phyloP scores from a whole-genome alignment of 1,140 invertebrate species.

The Heliothis subflexa region DNA sequence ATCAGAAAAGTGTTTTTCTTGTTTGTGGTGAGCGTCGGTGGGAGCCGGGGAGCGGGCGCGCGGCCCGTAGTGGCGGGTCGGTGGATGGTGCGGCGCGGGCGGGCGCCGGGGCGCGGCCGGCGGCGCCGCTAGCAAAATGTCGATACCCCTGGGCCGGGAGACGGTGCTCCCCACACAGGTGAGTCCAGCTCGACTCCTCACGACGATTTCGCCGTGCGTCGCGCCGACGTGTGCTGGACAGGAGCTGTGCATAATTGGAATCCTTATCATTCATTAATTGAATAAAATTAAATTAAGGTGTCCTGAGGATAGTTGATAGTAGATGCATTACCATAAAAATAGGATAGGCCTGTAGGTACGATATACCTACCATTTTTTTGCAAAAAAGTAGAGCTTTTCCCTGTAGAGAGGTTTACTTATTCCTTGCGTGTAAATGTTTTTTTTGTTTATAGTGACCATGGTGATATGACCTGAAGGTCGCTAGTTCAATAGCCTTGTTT shows the following conservation, averaged over 20 bases:
- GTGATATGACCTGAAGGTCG: too few species aligned
- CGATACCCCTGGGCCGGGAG: conserved; percentile 84
- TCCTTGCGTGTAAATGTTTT: too few species aligned
- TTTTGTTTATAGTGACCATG: too few species aligned
- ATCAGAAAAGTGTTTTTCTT: conserved; percentile 78
- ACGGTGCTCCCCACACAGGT: conserved; percentile 82
- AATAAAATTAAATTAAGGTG: too few species aligned
- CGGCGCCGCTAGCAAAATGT: conserved; percentile 84
- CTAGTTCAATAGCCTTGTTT: too few species aligned
- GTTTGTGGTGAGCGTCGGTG: conserved; percentile 62
- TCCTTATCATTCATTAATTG: neutral
- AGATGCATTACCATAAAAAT: too few species aligned
- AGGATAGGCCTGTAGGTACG: neutral
- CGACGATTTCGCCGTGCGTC: neutral
- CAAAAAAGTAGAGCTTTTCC: too few species aligned
- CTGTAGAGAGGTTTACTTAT: neutral
- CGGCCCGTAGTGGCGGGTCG: conserved; percentile 73
- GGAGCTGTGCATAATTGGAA: neutral
- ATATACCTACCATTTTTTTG: neutral
- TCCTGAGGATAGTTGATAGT: too few species aligned
- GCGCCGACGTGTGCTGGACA: neutral
- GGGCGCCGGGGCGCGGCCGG: conserved; percentile 83
- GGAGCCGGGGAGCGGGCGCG: conserved; percentile 64
- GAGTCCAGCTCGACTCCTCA: conserved; percentile 56
- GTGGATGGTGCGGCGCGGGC: conserved; percentile 81